These are phyloP conservation scores for Archaeoteleia sp. DNA, from an alignment of 2,888 invertebrate genomes.

Conservation along the genomic window DNA sequence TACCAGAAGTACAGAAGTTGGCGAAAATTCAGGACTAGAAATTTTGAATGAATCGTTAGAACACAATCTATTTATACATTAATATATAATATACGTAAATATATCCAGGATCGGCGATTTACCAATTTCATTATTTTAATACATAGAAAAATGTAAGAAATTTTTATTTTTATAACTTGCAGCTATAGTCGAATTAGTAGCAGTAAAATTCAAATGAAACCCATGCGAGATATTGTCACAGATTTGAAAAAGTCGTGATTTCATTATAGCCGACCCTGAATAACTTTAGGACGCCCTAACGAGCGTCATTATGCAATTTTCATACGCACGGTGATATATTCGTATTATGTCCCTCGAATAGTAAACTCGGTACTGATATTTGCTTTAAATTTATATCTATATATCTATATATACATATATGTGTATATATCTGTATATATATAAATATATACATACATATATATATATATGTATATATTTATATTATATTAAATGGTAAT, in stretches of 20 bases:
- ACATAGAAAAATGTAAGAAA: no score
- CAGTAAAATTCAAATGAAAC: no score
- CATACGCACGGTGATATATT: slow-evolving; percentile 51
- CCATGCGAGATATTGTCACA: no score
- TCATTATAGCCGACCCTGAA: slow-evolving; percentile 42
- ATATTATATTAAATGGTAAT: slow-evolving; percentile 71
- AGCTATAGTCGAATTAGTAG: no score
- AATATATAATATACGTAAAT: slow-evolving; percentile 30
- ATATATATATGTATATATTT: no score
- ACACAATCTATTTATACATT: slow-evolving; percentile 52
- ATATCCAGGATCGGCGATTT: slow-evolving; percentile 22
- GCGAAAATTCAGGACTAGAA: slow-evolving; percentile 69
- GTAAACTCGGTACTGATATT: slow-evolving; percentile 40
- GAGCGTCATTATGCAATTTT: slow-evolving; percentile 32
- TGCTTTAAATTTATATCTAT: no score
- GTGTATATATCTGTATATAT: no score
- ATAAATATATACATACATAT: no score
- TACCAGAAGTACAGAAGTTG: slow-evolving; percentile 46
- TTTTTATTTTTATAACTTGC: no score
- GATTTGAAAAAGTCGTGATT: no score
- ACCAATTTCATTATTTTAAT: no score
- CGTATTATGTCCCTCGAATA: slow-evolving; percentile 32
- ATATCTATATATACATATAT: no score
- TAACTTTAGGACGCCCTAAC: slow-evolving; percentile 22
- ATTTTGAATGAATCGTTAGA: slow-evolving; percentile 64